Percentiles rank a stretch among this genome's conserved stretches.
Conservation (phyloP, 2,888 invertebrate species). For the Pherbina coryleti region DNA sequence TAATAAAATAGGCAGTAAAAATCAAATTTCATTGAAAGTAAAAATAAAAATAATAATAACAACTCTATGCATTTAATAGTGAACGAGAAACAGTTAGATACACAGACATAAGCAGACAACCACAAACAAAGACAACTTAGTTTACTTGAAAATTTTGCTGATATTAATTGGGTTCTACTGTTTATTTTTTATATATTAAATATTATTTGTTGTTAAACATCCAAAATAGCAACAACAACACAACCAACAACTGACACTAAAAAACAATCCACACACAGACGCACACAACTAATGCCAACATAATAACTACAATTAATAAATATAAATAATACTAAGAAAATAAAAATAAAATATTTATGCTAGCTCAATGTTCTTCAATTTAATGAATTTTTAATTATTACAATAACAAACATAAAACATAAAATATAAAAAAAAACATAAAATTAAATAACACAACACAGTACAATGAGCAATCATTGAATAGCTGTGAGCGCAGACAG, state of each 20-base stretch:
- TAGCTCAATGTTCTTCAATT: slow-evolving; percentile 27
- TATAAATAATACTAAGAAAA: background rate
- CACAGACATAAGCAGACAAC: background rate
- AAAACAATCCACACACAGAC: background rate
- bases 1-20: slow-evolving; percentile 2
- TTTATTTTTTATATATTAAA: no score
- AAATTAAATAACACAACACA: background rate
- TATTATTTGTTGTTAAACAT: background rate
- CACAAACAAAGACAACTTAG: background rate
- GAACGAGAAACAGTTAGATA: background rate
- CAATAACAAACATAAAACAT: background rate
- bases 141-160: background rate
- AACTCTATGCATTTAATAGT: slow-evolving; percentile 8
- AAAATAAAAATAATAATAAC: slow-evolving; percentile 27
- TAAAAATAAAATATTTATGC: slow-evolving; percentile 13
- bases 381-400: slow-evolving; percentile 20
- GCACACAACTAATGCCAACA: background rate
- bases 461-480: background rate
- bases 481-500: background rate
- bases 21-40: slow-evolving; percentile 46
- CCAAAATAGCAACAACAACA: background rate
- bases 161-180: background rate
- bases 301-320: no score
- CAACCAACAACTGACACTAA: background rate
- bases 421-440: slow-evolving; percentile 2